Evolutionary conservation across 2,888 invertebrate genomes (phyloP).

Genomic region (Scaptomyza caliginosa): DNA sequence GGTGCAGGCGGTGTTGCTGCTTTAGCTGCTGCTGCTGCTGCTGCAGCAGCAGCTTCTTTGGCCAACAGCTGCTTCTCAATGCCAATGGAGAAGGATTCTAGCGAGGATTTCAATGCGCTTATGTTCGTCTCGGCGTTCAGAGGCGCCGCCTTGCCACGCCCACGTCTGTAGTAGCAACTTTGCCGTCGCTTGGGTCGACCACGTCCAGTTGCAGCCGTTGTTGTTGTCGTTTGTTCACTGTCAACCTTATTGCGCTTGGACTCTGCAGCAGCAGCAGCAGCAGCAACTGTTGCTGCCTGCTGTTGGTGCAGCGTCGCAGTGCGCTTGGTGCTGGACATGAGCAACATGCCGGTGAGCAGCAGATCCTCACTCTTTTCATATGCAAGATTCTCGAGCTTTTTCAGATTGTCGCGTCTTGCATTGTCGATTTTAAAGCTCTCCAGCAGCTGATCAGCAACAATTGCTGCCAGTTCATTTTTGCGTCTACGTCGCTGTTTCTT

Average conservation of each 20-base stretch:
- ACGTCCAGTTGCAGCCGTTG: slow-evolving; percentile 12
- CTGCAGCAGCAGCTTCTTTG: slow-evolving; percentile 55
- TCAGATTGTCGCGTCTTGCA: slow-evolving; percentile 83
- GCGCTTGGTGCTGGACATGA: slow-evolving; percentile 83
- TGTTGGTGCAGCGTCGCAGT: slow-evolving; percentile 66
- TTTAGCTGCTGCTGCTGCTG: slow-evolving; percentile 26
- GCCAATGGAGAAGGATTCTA: slow-evolving; percentile 83
- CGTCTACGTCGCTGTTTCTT: slow-evolving; percentile 81
- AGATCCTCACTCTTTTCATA: slow-evolving; percentile 84
- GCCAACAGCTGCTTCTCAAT: slow-evolving; percentile 79
- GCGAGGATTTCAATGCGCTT: slow-evolving; percentile 79
- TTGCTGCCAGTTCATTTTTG: slow-evolving; percentile 84
- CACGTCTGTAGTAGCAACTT: slow-evolving; percentile 71
- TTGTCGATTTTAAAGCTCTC: slow-evolving; percentile 84
- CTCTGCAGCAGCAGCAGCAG: slow-evolving; percentile 9
- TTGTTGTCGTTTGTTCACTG: not conserved
- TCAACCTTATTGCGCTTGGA: slow-evolving; percentile 35
- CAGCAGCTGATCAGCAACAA: slow-evolving; percentile 83
- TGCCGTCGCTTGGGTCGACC: slow-evolving; percentile 57
- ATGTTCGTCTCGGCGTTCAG: slow-evolving; percentile 81
- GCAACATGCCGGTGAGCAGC: slow-evolving; percentile 82
- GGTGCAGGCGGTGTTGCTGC: slow-evolving; percentile 24
- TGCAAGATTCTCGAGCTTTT: slow-evolving; percentile 83
- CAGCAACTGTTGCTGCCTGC: slow-evolving; percentile 24
- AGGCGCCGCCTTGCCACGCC: slow-evolving; percentile 68